phyloP scores from a whole-genome alignment of 2,113 vertebrate species.

The Scomber scombrus region DNA sequence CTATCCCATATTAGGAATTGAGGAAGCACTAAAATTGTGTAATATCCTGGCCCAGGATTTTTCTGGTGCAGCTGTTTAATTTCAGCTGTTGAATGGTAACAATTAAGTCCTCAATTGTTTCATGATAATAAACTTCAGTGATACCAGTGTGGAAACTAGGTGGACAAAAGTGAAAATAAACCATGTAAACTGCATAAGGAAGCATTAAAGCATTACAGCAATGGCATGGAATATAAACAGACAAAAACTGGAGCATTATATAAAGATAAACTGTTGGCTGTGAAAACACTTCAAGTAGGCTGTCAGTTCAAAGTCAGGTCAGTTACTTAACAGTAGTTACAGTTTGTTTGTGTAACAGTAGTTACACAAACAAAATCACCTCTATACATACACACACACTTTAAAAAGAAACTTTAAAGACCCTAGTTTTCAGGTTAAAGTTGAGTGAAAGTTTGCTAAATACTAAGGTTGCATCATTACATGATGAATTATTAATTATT shows the following conservation, averaged over 20 bases:
- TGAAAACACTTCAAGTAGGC: background rate
- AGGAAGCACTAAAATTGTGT: background rate
- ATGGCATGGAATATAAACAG: background rate
- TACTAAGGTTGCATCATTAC: no score
- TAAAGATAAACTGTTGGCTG: background rate
- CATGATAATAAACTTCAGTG: background rate
- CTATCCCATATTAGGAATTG: background rate
- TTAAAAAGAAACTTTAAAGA: no score
- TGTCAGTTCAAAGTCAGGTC: background rate
- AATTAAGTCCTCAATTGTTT: constrained; percentile 9
- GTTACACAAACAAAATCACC: background rate
- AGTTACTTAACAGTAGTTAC: background rate
- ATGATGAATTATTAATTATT: no score
- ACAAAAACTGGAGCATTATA: background rate
- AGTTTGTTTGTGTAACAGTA: no score
- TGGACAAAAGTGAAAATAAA: background rate
- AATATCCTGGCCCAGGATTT: background rate
- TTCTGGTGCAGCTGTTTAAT: background rate
- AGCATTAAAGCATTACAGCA: background rate
- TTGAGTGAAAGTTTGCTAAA: no score
- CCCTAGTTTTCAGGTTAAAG: no score
- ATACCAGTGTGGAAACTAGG: background rate
- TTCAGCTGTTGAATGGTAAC: background rate
- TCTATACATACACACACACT: no score
- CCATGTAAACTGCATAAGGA: background rate